Percentiles rank a stretch among this genome's conserved stretches.
Evolutionary conservation across 2,888 invertebrate genomes (phyloP).

Genomic region (Protodeltote pygarga): DNA sequence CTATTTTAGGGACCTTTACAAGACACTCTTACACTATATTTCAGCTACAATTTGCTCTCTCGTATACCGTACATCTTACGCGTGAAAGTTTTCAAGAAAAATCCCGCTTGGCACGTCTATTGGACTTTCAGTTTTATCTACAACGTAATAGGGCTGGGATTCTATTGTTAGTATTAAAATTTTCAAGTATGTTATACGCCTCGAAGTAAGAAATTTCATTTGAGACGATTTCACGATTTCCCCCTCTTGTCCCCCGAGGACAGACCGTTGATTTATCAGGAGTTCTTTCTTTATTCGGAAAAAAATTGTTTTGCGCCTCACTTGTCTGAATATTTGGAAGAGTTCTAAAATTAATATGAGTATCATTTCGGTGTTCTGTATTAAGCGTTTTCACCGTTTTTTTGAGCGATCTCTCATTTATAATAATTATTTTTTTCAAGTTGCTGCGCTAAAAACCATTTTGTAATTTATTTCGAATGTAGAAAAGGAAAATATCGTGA

Average conservation of each 20-base stretch:
- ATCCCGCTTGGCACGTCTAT: slow-evolving; percentile 28
- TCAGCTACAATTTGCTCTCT: slow-evolving; percentile 75
- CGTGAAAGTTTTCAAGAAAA: slow-evolving; percentile 63
- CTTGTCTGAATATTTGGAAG: slow-evolving; percentile 20
- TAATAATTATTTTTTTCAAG: too few species aligned
- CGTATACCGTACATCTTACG: slow-evolving; percentile 78
- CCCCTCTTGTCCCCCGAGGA: slow-evolving; percentile 69
- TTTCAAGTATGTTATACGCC: slow-evolving; percentile 69
- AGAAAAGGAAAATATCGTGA: too few species aligned
- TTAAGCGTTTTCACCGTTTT: slow-evolving; percentile 4
- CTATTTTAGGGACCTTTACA: slow-evolving; percentile 30
- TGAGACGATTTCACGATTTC: slow-evolving; percentile 82
- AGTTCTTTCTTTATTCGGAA: slow-evolving; percentile 58
- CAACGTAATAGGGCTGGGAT: slow-evolving; percentile 21
- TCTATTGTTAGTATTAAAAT: slow-evolving; percentile 38
- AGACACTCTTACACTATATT: slow-evolving; percentile 64
- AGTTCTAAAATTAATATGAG: slow-evolving; percentile 33
- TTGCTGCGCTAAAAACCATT: too few species aligned
- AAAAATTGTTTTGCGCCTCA: slow-evolving; percentile 46
- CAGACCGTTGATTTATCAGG: slow-evolving; percentile 76
- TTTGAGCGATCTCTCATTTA: too few species aligned
- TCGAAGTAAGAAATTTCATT: slow-evolving; percentile 83
- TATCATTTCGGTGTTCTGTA: background rate
- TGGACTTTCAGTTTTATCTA: slow-evolving; percentile 39
- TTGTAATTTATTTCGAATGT: too few species aligned